Conservation (phyloP, 1,140 invertebrate species). For the Drosophila chauvacae region DNA sequence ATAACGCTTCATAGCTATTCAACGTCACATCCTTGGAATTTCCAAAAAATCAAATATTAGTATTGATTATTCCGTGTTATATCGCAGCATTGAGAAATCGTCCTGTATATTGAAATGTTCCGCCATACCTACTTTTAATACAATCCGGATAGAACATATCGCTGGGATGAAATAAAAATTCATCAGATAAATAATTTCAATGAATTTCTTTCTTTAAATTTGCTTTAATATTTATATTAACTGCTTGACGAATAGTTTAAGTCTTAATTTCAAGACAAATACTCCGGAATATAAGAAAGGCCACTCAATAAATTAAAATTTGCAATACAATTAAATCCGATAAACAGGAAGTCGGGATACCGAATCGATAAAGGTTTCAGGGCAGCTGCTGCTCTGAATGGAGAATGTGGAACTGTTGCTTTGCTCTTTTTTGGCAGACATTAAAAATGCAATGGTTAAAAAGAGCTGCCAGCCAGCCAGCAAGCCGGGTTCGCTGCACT, state of each 20-base stretch:
- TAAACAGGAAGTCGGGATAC: slow-evolving; percentile 10
- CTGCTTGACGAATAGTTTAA: background rate
- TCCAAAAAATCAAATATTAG: background rate
- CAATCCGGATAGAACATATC: no score
- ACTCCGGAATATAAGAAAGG: no score
- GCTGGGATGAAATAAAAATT: no score
- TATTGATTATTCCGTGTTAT: background rate
- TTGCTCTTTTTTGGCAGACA: slow-evolving; percentile 47
- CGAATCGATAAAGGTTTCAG: slow-evolving; percentile 46
- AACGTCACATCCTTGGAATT: background rate
- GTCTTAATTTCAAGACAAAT: no score
- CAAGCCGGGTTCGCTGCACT: slow-evolving; percentile 22
- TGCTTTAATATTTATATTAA: background rate
- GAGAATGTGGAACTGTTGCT: slow-evolving; percentile 3
- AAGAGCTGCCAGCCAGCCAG: slow-evolving; percentile 33
- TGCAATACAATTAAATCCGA: slow-evolving; percentile 4
- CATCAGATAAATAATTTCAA: background rate
- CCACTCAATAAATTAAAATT: slow-evolving; percentile 19
- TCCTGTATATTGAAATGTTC: background rate
- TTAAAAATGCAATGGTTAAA: slow-evolving; percentile 78
- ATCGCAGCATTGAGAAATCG: background rate
- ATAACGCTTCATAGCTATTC: no score
- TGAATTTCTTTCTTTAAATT: background rate
- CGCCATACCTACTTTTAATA: background rate
- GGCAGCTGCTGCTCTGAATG: slow-evolving; percentile 1